Evolutionary conservation across 35 echinoderm and acorn worm genomes (phyloP).

Genomic region (Apostichopus parvimensis): DNA sequence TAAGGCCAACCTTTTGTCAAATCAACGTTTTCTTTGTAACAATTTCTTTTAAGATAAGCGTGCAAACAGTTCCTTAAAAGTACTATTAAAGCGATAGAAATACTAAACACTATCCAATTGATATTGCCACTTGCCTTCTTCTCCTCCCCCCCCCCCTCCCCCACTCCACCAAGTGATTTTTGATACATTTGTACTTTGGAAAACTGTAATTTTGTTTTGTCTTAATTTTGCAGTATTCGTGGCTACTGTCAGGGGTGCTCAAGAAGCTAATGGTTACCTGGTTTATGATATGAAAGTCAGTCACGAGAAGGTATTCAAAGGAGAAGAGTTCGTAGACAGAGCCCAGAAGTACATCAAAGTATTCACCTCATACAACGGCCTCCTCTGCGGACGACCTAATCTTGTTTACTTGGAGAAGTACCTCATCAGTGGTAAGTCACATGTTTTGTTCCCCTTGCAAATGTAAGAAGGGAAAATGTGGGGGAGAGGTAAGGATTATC

Average conservation of each 20-base stretch:
- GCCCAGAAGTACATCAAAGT: neutral
- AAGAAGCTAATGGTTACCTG: neutral
- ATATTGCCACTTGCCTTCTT: no score
- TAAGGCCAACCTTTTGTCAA: no score
- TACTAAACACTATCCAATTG: no score
- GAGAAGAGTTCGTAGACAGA: conserved; percentile 10
- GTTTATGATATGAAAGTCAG: conserved; percentile 41
- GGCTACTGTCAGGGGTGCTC: neutral
- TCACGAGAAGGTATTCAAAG: conserved; percentile 33
- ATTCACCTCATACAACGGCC: neutral
- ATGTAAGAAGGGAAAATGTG: no score
- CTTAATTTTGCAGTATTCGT: conserved; percentile 18
- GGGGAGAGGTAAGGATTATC: no score
- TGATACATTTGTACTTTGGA: neutral
- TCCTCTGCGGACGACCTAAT: conserved; percentile 39
- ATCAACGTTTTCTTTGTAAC: no score
- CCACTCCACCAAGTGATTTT: no score
- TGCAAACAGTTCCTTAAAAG: no score
- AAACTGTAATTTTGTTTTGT: neutral
- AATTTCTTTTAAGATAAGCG: no score
- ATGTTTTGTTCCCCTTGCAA: neutral
- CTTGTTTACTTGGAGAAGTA: conserved; percentile 12
- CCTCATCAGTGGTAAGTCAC: conserved; percentile 38
- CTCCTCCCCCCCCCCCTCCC: no score
- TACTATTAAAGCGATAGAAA: no score